phyloP scores from a whole-genome alignment of 1,140 invertebrate species.

The Theocolax elegans region DNA sequence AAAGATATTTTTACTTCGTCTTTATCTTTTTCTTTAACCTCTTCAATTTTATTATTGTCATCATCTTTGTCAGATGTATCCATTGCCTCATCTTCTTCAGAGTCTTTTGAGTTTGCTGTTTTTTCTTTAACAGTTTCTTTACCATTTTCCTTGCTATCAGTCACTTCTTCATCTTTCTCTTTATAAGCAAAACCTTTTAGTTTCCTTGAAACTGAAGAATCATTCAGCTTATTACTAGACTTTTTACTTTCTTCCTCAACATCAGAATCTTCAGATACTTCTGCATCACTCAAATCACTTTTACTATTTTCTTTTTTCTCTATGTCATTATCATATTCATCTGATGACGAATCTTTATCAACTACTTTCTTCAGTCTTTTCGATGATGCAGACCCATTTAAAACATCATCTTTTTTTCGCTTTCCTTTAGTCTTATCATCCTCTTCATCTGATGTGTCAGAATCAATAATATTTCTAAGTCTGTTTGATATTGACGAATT shows the following conservation, averaged over 20 bases:
- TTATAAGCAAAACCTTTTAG: constrained; percentile 22
- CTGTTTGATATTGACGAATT: background rate
- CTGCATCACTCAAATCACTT: background rate
- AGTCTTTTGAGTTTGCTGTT: background rate
- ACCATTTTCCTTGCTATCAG: background rate
- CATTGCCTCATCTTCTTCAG: constrained; percentile 7
- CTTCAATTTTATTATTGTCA: too few species aligned
- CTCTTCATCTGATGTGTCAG: constrained; percentile 35
- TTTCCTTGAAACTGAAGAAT: background rate
- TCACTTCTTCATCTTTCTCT: background rate
- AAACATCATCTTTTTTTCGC: background rate
- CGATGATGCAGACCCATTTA: background rate
- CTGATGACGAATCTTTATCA: background rate
- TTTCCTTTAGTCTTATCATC: constrained; percentile 4
- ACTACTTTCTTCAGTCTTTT: constrained; percentile 12
- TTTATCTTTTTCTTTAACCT: constrained; percentile 22
- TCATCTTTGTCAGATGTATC: background rate
- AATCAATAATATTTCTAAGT: constrained; percentile 32
- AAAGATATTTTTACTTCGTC: too few species aligned
- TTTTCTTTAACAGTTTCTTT: background rate
- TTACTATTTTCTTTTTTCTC: background rate
- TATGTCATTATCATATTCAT: background rate
- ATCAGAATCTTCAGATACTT: background rate
- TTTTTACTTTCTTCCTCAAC: background rate
- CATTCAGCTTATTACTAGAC: background rate